A percentile compares a stretch with the other conserved stretches of the same genome.
Conservation (phyloP, 2,888 invertebrate genomes). For the Trissoscelio sp. region DNA sequence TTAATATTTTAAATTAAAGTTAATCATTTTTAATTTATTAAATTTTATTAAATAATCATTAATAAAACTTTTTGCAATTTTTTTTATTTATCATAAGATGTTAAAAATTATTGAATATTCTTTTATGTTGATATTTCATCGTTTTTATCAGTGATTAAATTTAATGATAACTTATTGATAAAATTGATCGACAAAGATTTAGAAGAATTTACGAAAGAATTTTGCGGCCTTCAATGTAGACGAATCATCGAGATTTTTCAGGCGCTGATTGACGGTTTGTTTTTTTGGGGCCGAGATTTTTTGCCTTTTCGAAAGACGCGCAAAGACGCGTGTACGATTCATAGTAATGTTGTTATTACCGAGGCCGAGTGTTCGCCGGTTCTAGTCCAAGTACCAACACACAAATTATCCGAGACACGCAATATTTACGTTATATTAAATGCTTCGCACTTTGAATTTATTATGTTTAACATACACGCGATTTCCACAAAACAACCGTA, state of each 20-base stretch:
- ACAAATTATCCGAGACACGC: conserved; percentile 66
- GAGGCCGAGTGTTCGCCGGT: conserved; percentile 33
- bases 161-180: too few species aligned
- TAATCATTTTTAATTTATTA: too few species aligned
- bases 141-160: too few species aligned
- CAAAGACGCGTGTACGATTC: conserved; percentile 48
- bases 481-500: conserved; percentile 67
- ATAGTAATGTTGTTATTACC: conserved; percentile 61
- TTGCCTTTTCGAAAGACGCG: conserved; percentile 31
- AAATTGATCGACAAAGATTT: too few species aligned
- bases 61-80: too few species aligned
- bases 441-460: conserved; percentile 64
- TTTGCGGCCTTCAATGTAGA: conserved; percentile 27
- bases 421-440: conserved; percentile 69
- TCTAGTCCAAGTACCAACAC: conserved; percentile 60
- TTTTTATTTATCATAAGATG: too few species aligned
- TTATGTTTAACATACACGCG: conserved; percentile 62
- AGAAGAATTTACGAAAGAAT: too few species aligned
- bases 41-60: too few species aligned
- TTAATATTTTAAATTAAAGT: too few species aligned
- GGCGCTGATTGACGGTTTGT: conserved; percentile 38
- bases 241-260: conserved; percentile 27
- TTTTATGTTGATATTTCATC: too few species aligned
- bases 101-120: too few species aligned
- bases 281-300: conserved; percentile 27